Evolutionary conservation across 2,797 vertebrate species (phyloP).

Genomic region (Vireo griseus): DNA sequence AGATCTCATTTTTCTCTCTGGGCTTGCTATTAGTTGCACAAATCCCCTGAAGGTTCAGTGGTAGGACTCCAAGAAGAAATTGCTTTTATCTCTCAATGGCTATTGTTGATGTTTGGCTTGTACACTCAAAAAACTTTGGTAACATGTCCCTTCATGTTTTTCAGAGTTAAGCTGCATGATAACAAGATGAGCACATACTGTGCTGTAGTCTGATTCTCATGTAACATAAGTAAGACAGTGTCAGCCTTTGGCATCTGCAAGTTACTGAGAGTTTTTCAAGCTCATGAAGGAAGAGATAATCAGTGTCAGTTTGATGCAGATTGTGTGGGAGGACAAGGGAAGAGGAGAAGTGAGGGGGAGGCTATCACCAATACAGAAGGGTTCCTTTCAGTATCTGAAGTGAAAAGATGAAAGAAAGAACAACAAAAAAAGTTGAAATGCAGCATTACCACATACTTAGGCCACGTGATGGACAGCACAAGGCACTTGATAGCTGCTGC

Average conservation of each 20-base stretch:
- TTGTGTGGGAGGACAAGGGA: not conserved
- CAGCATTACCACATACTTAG: not conserved
- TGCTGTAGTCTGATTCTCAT: not conserved
- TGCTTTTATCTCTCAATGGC: slow-evolving; percentile 13
- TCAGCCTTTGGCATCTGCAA: slow-evolving; percentile 36
- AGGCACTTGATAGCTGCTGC: not conserved
- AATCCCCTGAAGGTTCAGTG: not conserved
- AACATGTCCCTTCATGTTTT: not conserved
- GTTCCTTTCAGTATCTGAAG: slow-evolving; percentile 19
- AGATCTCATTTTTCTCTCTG: not conserved
- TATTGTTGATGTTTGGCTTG: slow-evolving; percentile 27
- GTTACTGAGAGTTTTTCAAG: not conserved
- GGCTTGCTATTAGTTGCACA: not conserved
- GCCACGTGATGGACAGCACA: not conserved
- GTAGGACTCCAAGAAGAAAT: slow-evolving; percentile 5
- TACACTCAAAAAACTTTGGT: not conserved
- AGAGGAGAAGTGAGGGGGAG: not conserved
- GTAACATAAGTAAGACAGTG: slow-evolving; percentile 18
- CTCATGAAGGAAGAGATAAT: not conserved
- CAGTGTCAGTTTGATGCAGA: not conserved
- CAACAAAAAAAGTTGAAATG: not conserved
- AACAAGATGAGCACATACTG: slow-evolving; percentile 1
- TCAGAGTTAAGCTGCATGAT: not conserved
- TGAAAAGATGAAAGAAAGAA: slow-evolving; percentile 35
- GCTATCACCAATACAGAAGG: not conserved